Evolutionary conservation across 2,113 vertebrate species (phyloP), one percentile per base, ranked within the genome.

Genomic region (Apteryx mantelli): DNA sequence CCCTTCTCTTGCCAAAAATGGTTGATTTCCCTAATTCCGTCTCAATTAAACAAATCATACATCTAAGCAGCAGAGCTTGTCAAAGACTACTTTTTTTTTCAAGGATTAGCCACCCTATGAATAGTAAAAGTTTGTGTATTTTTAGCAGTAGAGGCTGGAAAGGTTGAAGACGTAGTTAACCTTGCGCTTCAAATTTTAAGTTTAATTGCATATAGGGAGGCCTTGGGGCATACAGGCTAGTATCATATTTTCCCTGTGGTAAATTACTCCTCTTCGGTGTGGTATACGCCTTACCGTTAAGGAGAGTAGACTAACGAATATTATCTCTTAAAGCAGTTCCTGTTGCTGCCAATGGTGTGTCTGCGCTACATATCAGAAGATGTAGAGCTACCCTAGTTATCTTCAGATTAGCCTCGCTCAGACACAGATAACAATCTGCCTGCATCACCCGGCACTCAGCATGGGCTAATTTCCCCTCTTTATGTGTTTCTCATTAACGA

Each of bases 1-100:
- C 42, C 21, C 19, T 87, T 91, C 70, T 95, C 56, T 92, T 2
- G 2, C 74, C 46, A 44, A 82, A 94, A 82, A 46, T n/a, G 30
- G 9, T 34, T 73, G 61, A 82, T 80, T 80, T 74, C 75, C 68
- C 22, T 81, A 74, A 68, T 82, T 93, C 78, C 48, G 40, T 73
- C 44, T 85, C 48, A 94, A 7, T 76, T 79, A 96, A 91, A 19
- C 21, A 89, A 93, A 92, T 82, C 19, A 40, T 64, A 61, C 7
- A 76, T 56, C 84, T 86, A 84, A 93, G 63, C 61, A 91, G 61
- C 48, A 95, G 73, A 87, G 91, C 53, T 79, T 87, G 21, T 87
- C 52, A 65, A 76, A 87, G 48, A 12, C 18, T 85, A 36, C 21
- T 36, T 55, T 81, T 90, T 88, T 56, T 89, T 65, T 56, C 16